Evolutionary conservation across 2,888 invertebrate species (phyloP), one percentile per base, ranked within the genome.

Genomic region (Ectemnius continuus): DNA sequence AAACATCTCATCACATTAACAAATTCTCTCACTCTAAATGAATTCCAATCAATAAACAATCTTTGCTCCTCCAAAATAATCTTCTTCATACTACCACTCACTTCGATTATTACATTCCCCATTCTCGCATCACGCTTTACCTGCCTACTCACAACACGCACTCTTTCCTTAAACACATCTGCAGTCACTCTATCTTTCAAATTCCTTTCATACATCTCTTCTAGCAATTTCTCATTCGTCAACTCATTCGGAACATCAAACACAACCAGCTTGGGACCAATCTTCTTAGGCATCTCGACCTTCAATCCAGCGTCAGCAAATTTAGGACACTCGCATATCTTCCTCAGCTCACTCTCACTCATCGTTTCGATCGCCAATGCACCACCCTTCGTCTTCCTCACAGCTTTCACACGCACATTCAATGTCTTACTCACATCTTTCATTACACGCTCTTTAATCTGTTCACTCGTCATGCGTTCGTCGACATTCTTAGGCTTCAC

Each of bases 21-120:
- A 18, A 14, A 67, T 13, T 61, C 61, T 13, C 36, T 59, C 1
- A 75, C 52, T 6, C 56, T 56, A 14, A 14, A 66, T 14, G 71
- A 23, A 2, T 36, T 36, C 60, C 66, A 71, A 0, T 60, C 36
- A 5, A 47, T 13, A 57, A 18, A 71, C 16, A 71, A 14, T n/a
- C 66, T 3, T 26, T 61, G 20, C 28, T 59, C 52, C 18, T 46
- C 13, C 28, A 46, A 26, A 23, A 61, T 6, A 13, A 18, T 46
- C 16, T 18, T 26, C 65, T 20, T 23, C 13, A 47, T 46, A 6
- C 16, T 26, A 5, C 13, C 8, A 16, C 13, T 52, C 56, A 67
- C 66, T 16, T 60, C 61, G 0, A 71, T 13, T 13, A 71, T 48
- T 23, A 71, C 56, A 61, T 71, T 67, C n/a, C 56, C 57, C 13